phyloP scores from a whole-genome alignment of 2,888 invertebrate genomes.

The Cosmia pyralina region DNA sequence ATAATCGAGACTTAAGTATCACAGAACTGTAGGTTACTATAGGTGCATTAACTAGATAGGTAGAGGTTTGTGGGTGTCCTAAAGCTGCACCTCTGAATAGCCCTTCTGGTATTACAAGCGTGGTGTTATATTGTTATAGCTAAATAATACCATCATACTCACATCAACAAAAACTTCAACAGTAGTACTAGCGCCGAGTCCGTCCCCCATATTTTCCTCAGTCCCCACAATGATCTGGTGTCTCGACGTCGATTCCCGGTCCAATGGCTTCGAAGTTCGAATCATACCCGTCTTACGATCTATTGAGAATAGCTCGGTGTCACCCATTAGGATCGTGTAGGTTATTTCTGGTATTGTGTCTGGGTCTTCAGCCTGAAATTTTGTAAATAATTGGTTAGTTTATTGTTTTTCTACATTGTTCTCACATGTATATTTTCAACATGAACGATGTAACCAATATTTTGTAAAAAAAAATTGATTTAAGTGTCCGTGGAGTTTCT shows the following conservation, averaged over 20 bases:
- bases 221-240: constrained; percentile 95
- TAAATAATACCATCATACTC: constrained; percentile 63
- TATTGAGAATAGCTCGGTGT: constrained; percentile 95
- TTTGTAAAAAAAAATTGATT: no score
- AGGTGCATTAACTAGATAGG: no score
- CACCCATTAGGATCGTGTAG: constrained; percentile 95
- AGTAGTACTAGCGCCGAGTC: constrained; percentile 93
- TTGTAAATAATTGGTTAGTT: neutral
- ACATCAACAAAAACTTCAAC: constrained; percentile 93
- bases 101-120: no score
- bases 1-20: no score
- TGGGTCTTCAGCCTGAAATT: constrained; percentile 94
- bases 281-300: constrained; percentile 95
- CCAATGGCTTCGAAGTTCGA: constrained; percentile 93
- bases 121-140: no score
- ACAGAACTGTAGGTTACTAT: no score
- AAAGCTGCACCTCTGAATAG: no score
- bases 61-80: no score
- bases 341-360: constrained; percentile 95
- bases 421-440: no score
- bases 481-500: no score
- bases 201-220: constrained; percentile 93
- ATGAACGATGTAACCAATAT: no score
- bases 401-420: no score
- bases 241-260: constrained; percentile 93